Conservation (phyloP, 30 jellyfish, hydroid and myxozoan genomes). For the Hydractinia echinata region DNA sequence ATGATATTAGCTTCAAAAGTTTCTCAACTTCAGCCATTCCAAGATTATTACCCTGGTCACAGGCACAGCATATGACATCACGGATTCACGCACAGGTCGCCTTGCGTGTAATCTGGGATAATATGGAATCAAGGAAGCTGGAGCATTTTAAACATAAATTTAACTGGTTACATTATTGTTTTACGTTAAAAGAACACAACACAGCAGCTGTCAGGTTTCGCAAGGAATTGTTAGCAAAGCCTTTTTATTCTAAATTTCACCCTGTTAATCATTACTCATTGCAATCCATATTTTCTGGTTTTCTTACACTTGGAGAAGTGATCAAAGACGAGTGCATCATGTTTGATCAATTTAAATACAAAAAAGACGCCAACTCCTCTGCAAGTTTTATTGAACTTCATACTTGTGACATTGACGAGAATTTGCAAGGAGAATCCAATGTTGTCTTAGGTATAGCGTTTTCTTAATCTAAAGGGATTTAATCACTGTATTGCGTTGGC, state of each 20-base stretch:
- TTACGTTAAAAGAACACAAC: conserved; percentile 50
- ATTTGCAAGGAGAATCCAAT: too few species aligned
- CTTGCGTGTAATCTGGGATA: conserved; percentile 60
- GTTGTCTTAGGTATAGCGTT: too few species aligned
- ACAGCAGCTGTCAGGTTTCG: conserved; percentile 71
- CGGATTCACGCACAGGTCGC: conserved; percentile 74
- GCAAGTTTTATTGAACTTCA: too few species aligned
- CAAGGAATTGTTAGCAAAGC: conserved; percentile 35
- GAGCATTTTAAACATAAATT: conserved; percentile 29
- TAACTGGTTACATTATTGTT: conserved; percentile 37
- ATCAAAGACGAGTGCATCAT: conserved; percentile 31
- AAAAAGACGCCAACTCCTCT: too few species aligned
- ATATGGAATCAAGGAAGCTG: conserved; percentile 26
- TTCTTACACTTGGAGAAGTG: conserved; percentile 50
- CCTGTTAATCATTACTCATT: conserved; percentile 64
- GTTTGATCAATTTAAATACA: too few species aligned
- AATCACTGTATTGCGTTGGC: too few species aligned
- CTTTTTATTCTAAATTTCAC: conserved; percentile 55
- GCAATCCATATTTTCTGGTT: conserved; percentile 56
- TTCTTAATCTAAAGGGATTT: too few species aligned
- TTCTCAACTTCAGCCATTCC: conserved; percentile 52
- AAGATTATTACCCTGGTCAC: conserved; percentile 80
- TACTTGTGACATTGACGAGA: too few species aligned
- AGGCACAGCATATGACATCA: conserved; percentile 88
- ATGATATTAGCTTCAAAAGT: conserved; percentile 44